Base-by-base conservation (phyloP, 2,113 vertebrate genomes). In the Labrus mixtus region DNA sequence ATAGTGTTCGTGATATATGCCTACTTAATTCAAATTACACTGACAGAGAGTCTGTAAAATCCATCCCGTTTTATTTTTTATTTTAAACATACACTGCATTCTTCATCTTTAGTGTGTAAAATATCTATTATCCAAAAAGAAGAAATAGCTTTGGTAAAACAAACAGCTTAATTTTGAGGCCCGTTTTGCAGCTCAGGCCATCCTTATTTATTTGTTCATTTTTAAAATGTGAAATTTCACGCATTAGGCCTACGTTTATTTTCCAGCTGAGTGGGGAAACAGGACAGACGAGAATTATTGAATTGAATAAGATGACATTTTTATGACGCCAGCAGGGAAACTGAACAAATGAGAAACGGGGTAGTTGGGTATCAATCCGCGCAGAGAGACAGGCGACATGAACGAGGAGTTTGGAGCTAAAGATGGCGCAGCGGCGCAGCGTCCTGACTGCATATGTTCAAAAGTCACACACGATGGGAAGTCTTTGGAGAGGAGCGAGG, bases 401-500 rank as follows among this genome's bases (percentile, higher is more conserved):
- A 87, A 80, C 17, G 71, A 17, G 2, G 83, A 51, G 54, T 57
- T 56, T 6, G 83, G 74, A 29, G 84, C 15, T 65, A 84, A 11
- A 46, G 79, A 9, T 1, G 80, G 76, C 17, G 64, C 67, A 0
- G 61, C 25, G 12, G 82, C 71, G 71, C 80, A 70, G 77, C 73
- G 83, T 13, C 61, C 73, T 20, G 78, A 22, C 37, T 77, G 68
- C 11, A 90, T 72, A 20, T 23, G 82, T 15, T 91, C 89, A 36
- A 87, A 78, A 3, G 48, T 53, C 3, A 87, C 54, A 43, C 84
- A 76, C 0, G 91, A 80, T 15, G 90, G 76, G 33, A 89, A 82
- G 16, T 16, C 85, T 71, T 92, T 85, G 57, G 84, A 89, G 68
- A 94, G 78, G 10, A 94, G 84, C 11, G 90, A 90, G 50, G 92